Evolutionary conservation across 1,140 invertebrate genomes (phyloP).

Genomic region (Wasmannia auropunctata): DNA sequence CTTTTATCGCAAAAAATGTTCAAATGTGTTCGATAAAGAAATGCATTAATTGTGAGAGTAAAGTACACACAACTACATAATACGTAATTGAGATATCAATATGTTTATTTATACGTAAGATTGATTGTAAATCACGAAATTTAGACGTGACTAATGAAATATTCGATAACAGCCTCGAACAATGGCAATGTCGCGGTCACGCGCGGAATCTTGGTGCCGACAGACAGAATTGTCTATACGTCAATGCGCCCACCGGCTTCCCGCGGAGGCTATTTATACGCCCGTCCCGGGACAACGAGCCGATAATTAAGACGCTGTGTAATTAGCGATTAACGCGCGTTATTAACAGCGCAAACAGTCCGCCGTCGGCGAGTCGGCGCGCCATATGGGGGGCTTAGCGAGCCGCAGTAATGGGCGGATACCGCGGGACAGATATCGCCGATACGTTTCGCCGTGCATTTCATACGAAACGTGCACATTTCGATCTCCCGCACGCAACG

Average conservation of each 20-base stretch:
- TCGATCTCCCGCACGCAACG: neutral
- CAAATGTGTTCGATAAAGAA: neutral
- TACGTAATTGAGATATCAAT: neutral
- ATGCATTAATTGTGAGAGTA: neutral
- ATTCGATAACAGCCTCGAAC: neutral
- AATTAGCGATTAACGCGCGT: conserved; percentile 75
- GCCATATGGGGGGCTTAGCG: conserved; percentile 49
- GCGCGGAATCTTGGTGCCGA: neutral
- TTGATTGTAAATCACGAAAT: neutral
- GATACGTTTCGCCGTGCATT: conserved; percentile 58
- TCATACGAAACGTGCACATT: conserved; percentile 40
- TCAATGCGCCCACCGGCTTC: conserved; percentile 8
- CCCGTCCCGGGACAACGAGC: conserved; percentile 62
- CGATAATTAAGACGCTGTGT: conserved; percentile 76
- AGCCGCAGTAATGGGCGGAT: conserved; percentile 22
- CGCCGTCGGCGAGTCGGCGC: conserved; percentile 22
- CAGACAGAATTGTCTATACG: conserved; percentile 34
- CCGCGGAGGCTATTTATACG: conserved; percentile 66
- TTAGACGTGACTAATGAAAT: neutral
- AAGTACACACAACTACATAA: neutral
- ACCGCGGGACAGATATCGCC: conserved; percentile 32
- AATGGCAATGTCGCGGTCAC: neutral
- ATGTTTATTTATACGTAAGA: neutral
- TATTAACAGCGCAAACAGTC: conserved; percentile 65
- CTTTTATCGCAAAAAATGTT: neutral